Percentiles rank a stretch among this genome's conserved stretches.
These are phyloP conservation scores for Cyphomyrus plagiostoma DNA, from an alignment of 2,113 vertebrate genomes.

Conservation along the genomic window DNA sequence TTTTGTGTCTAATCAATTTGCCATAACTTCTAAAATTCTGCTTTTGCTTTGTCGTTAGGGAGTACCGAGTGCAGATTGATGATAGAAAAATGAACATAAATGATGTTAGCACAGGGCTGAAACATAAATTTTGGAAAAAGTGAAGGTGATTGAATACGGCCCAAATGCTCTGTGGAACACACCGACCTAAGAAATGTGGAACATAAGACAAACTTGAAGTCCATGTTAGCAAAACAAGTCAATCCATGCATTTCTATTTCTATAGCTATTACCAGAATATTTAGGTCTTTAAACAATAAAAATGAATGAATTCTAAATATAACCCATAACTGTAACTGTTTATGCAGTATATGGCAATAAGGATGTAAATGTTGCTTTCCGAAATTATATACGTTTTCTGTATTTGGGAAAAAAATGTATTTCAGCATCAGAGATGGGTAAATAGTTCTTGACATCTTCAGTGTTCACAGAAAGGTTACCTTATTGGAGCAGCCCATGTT, in stretches of 20 bases:
- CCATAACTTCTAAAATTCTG: neutral
- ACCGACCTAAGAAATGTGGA: neutral
- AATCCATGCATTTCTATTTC: neutral
- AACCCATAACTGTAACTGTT: neutral
- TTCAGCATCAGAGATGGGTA: neutral
- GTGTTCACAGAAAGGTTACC: neutral
- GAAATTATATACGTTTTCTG: neutral
- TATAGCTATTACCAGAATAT: neutral
- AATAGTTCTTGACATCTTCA: neutral
- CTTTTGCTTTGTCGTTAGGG: neutral
- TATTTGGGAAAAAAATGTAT: neutral
- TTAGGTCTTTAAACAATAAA: neutral
- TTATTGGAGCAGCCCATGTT: neutral
- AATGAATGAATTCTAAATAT: neutral
- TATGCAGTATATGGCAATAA: neutral
- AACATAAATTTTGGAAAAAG: neutral
- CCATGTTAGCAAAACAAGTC: neutral
- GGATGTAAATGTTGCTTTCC: neutral
- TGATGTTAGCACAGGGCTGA: neutral
- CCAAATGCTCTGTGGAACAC: neutral
- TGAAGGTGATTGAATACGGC: neutral
- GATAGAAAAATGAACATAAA: neutral
- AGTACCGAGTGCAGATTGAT: neutral
- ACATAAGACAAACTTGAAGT: neutral
- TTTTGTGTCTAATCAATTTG: neutral